Percentiles rank a stretch among this genome's conserved stretches.
Conservation (phyloP, 2,888 invertebrate species). For the Philhelius pedissequus region DNA sequence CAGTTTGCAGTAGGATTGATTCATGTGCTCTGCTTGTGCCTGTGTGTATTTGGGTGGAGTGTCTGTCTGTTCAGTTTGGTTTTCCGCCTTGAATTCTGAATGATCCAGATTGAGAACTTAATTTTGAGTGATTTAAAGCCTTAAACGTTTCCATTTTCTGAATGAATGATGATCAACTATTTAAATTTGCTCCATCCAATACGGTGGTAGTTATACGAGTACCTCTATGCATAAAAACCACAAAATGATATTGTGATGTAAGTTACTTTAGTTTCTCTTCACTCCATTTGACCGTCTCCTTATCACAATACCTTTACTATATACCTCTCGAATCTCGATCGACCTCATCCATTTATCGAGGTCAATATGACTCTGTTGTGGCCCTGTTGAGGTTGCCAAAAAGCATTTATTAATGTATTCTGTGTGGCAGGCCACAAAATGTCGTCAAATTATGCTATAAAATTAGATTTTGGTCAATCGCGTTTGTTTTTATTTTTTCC, state of each 20-base stretch:
- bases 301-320: not conserved
- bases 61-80: not conserved
- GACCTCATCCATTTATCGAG: slow-evolving; percentile 14
- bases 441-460: slow-evolving; percentile 39
- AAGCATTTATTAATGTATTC: slow-evolving; percentile 52
- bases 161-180: not conserved
- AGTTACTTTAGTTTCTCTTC: slow-evolving; percentile 1
- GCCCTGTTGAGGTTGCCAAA: slow-evolving; percentile 62
- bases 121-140: not conserved
- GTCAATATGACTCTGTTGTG: slow-evolving; percentile 48
- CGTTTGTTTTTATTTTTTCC: slow-evolving; percentile 19
- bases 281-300: not conserved
- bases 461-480: slow-evolving; percentile 57
- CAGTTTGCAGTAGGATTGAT: slow-evolving; percentile 20
- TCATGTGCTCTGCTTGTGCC: not conserved
- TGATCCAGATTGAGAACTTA: not conserved
- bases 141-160: not conserved
- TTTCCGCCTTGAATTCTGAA: not conserved
- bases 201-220: not conserved
- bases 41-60: not conserved
- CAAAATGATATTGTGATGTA: slow-evolving; percentile 34
- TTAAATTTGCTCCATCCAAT: not conserved
- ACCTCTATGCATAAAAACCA: not conserved
- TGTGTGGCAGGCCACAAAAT: slow-evolving; percentile 48
- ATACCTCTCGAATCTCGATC: not conserved